Conservation (phyloP, 2,113 vertebrate genomes). For the Sander lucioperca region DNA sequence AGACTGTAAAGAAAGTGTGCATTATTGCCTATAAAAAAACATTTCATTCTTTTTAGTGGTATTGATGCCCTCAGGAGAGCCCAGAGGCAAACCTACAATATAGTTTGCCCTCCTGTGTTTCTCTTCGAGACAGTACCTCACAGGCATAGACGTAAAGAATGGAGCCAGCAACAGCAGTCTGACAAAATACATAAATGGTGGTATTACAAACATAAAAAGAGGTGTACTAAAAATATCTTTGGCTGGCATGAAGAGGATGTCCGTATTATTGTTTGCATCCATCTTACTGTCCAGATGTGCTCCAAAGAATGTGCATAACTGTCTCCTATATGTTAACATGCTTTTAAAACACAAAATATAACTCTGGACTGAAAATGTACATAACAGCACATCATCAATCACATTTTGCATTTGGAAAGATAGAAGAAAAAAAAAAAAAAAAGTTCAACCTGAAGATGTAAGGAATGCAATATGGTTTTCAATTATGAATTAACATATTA, state of each 20-base stretch:
- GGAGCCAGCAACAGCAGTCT: background rate
- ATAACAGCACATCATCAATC: background rate
- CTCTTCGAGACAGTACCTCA: conserved; percentile 23
- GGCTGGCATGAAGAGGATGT: background rate
- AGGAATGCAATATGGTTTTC: background rate
- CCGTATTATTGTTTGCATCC: background rate
- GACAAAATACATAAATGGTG: conserved; percentile 32
- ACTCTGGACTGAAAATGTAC: background rate
- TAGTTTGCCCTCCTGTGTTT: conserved; percentile 6
- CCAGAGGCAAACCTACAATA: conserved; percentile 2
- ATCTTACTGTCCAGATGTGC: background rate
- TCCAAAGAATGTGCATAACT: background rate
- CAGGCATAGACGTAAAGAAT: conserved; percentile 25
- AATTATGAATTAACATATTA: conserved; percentile 7
- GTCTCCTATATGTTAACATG: background rate
- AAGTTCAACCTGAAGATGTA: background rate
- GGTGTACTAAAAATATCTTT: background rate
- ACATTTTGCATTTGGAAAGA: background rate
- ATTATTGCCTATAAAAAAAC: conserved; percentile 16
- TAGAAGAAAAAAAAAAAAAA: no score
- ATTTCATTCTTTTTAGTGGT: background rate
- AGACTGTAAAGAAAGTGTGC: background rate
- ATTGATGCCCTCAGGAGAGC: conserved; percentile 14
- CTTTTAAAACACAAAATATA: background rate
- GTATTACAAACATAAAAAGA: conserved; percentile 9